These are phyloP conservation scores for Torymus tubicola DNA, from an alignment of 2,888 invertebrate species.

Conservation along the genomic window DNA sequence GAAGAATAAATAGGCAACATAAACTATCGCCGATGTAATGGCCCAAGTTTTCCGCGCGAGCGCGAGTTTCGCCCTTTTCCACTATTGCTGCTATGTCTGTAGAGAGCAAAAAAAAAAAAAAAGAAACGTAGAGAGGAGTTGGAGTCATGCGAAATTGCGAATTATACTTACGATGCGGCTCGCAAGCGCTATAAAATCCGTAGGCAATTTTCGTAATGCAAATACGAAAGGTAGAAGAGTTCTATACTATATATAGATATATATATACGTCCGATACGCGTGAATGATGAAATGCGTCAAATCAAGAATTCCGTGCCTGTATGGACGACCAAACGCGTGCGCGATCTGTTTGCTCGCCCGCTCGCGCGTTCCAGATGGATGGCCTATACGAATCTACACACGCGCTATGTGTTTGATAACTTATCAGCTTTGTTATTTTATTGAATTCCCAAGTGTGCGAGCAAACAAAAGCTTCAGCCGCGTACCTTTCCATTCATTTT, in stretches of 20 bases:
- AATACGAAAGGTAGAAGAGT: slow-evolving; percentile 4
- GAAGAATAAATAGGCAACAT: slow-evolving; percentile 57
- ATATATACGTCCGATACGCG: background rate
- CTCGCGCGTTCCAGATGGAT: too few relatives aligned
- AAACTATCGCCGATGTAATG: slow-evolving; percentile 55
- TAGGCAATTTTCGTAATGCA: slow-evolving; percentile 43
- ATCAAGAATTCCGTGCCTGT: background rate
- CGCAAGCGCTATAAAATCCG: slow-evolving; percentile 23
- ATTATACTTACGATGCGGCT: slow-evolving; percentile 36
- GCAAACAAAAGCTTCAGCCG: too few relatives aligned
- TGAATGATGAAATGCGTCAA: slow-evolving; percentile 17
- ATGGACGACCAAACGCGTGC: too few relatives aligned
- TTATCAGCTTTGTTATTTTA: too few relatives aligned
- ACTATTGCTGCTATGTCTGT: background rate
- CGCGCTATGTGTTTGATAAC: too few relatives aligned
- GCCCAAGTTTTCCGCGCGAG: slow-evolving; percentile 47
- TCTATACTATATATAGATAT: too few relatives aligned
- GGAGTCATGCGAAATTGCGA: slow-evolving; percentile 34
- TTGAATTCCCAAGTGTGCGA: too few relatives aligned
- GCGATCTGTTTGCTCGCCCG: too few relatives aligned
- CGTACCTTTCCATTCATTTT: too few relatives aligned
- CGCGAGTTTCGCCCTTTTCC: slow-evolving; percentile 28
- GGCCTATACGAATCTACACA: too few relatives aligned
- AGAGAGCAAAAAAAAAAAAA: too few relatives aligned
- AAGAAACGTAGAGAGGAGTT: background rate